Conservation (phyloP, 2,113 vertebrate species). For the Lagenorhynchus albirostris region DNA sequence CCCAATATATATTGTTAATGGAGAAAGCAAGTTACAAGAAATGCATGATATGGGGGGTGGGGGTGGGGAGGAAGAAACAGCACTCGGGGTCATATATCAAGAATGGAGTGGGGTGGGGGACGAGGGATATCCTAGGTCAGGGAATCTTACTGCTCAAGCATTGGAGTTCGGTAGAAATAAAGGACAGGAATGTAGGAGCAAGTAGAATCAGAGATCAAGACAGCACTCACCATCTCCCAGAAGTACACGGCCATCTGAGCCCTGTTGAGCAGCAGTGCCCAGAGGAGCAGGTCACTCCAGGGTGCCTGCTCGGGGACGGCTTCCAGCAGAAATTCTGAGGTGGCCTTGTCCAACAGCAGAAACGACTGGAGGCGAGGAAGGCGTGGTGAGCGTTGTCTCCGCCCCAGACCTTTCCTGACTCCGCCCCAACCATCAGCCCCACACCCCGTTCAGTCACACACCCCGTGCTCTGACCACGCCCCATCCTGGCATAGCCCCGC, state of each 20-base stretch:
- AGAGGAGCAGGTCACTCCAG: slow-evolving; percentile 88
- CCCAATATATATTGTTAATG: not conserved
- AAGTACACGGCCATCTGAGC: slow-evolving; percentile 89
- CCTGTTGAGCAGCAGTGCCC: slow-evolving; percentile 89
- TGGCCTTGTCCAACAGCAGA: slow-evolving; percentile 55
- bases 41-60: too few species aligned
- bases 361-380: slow-evolving; percentile 52
- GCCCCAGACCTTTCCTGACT: not conserved
- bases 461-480: fast-evolving
- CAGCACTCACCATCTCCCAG: slow-evolving; percentile 89
- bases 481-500: too few species aligned
- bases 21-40: not conserved
- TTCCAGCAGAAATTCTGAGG: slow-evolving; percentile 14
- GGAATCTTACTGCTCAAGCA: fast-evolving
- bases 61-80: not conserved
- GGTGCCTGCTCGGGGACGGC: slow-evolving; percentile 72
- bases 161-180: not conserved
- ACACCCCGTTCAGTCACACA: fast-evolving
- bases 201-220: fast-evolving
- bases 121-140: not conserved
- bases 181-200: not conserved
- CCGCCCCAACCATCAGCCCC: not conserved
- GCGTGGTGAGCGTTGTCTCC: not conserved
- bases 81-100: not conserved
- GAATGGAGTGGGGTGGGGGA: not conserved